Evolutionary conservation across 2,888 invertebrate species (phyloP).

Genomic region (Osmoderma eremita): DNA sequence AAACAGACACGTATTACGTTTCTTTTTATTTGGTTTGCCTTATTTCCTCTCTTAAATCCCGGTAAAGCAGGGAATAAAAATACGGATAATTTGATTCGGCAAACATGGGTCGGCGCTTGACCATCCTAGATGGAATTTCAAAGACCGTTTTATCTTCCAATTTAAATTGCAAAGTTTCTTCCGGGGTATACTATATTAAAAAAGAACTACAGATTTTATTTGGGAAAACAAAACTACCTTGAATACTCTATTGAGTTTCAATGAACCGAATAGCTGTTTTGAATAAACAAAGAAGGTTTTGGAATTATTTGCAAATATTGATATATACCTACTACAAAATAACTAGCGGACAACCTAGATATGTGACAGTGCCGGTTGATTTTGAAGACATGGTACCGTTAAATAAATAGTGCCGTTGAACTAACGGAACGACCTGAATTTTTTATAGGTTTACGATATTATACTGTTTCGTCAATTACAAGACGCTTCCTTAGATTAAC

Average conservation of each 20-base stretch:
- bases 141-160: slow-evolving; percentile 2
- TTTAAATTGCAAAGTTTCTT: background rate
- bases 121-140: slow-evolving; percentile 2
- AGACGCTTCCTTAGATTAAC: background rate
- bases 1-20: background rate
- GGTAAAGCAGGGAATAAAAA: background rate
- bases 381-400: slow-evolving; percentile 26
- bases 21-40: background rate
- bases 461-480: slow-evolving; percentile 10
- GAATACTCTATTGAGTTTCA: no score
- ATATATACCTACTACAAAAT: background rate
- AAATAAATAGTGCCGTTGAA: slow-evolving; percentile 23
- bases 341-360: background rate
- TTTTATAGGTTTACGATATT: slow-evolving; percentile 24
- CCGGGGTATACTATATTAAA: no score
- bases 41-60: background rate
- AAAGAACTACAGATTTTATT: no score
- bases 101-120: background rate
- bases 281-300: background rate
- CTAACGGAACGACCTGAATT: slow-evolving; percentile 32
- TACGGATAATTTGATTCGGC: background rate
- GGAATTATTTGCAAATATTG: background rate
- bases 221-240: no score
- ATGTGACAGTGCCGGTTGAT: slow-evolving; percentile 6
- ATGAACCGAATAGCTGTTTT: background rate